Percentiles rank a stretch among this genome's conserved stretches.
These are phyloP conservation scores for Scaptomyza polygonia DNA, from an alignment of 2,888 invertebrate genomes.

Conservation along the genomic window DNA sequence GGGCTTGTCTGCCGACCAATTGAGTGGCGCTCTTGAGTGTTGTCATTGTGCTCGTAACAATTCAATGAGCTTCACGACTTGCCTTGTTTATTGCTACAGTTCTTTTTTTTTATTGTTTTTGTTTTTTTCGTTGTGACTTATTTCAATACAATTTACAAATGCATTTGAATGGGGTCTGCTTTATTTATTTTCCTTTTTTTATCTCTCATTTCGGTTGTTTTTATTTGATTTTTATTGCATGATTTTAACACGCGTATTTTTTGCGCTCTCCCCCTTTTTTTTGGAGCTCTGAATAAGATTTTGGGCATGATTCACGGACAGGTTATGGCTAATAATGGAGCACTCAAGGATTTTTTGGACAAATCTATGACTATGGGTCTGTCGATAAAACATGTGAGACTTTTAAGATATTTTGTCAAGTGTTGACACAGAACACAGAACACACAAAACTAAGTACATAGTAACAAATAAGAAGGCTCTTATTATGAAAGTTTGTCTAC, in stretches of 20 bases:
- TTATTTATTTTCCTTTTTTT: slow-evolving; percentile 40
- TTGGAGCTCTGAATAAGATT: slow-evolving; percentile 39
- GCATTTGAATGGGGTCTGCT: slow-evolving; percentile 60
- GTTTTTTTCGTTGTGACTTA: slow-evolving; percentile 31
- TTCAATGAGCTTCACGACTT: slow-evolving; percentile 64
- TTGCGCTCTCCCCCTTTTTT: slow-evolving; percentile 35
- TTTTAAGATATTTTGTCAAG: too few species aligned
- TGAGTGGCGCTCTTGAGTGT: slow-evolving; percentile 73
- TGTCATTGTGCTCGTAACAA: slow-evolving; percentile 64
- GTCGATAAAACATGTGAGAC: slow-evolving; percentile 4
- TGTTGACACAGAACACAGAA: not conserved
- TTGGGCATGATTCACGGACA: slow-evolving; percentile 56
- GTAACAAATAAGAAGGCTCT: too few species aligned
- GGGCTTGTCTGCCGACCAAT: slow-evolving; percentile 57
- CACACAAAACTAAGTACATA: too few species aligned
- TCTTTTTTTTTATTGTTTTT: slow-evolving; percentile 13
- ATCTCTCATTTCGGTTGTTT: slow-evolving; percentile 54
- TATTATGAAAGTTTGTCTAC: too few species aligned
- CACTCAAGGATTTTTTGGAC: slow-evolving; percentile 50
- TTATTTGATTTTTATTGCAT: slow-evolving; percentile 62
- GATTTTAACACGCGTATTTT: slow-evolving; percentile 55
- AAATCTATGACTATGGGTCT: slow-evolving; percentile 7
- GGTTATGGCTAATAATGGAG: slow-evolving; percentile 42
- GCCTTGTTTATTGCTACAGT: slow-evolving; percentile 59
- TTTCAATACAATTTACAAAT: slow-evolving; percentile 62